Evolutionary conservation across 2,113 vertebrate genomes (phyloP), one percentile per base, ranked within the genome.

Genomic region (Hippocampus comes): DNA sequence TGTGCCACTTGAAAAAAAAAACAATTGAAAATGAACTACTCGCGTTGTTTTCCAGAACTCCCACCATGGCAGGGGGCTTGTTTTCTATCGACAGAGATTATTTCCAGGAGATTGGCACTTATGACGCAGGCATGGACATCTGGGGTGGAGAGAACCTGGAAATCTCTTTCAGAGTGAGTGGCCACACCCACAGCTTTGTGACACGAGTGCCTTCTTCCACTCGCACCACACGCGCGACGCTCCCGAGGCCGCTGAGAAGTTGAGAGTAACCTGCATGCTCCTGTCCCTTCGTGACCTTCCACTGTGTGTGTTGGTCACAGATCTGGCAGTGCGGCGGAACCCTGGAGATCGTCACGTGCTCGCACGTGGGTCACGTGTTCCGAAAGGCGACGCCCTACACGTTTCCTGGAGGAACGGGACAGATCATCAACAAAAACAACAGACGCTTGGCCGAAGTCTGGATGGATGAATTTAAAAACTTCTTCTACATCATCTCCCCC

Each of bases 401-500:
- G 0, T 99, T 99, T 82, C 97, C 97, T 0, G 97, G 97, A 84
- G 97, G 97, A 69, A 99, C 97, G 0, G 97, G 97, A 6, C 97
- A 99, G 89, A 99, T 99, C 82, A 99, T 99, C 86, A 99, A 99
- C 89, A 99, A 99, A 92, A 99, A 99, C 80, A 99, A 99, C 91
- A 92, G 97, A 0, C 91, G 97, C 14, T 94, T 99, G 67, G 97
- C 97, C 72, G 97, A 99, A 93, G 97, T 99, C 66, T 99, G 97
- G 97, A 99, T 99, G 97, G 97, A 99, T 76, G 96, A 98, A 82
- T 99, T 99, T 88, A 99, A 99, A 90, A 99, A 98, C 86, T 99
- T 99, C 82, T 99, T 99, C 92, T 99, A 99, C 77, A 99, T 99
- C 79, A 99, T 99, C 92, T 99, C 97, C 78, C 97, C 97, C 82